Conservation (phyloP, 2,797 vertebrate species). For the Myotis vivesi region DNA sequence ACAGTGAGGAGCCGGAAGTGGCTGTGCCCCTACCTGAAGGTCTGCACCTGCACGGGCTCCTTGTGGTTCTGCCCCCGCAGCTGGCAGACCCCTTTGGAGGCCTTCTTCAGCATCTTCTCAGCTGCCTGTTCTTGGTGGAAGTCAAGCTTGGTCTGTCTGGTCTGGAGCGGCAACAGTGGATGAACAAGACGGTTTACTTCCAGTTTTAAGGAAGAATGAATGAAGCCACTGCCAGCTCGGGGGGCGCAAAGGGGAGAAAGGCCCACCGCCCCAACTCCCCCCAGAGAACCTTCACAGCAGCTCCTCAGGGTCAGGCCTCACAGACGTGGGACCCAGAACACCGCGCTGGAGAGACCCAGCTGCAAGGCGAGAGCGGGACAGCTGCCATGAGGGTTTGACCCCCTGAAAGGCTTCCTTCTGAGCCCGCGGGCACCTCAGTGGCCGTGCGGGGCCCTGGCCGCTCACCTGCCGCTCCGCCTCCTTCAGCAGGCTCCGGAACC, state of each 20-base stretch:
- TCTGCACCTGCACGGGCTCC: slow-evolving; percentile 96
- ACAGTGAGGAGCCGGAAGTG: neutral
- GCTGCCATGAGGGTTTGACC: no score
- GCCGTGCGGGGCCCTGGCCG: neutral
- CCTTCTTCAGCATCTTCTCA: slow-evolving; percentile 96
- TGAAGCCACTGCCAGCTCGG: neutral
- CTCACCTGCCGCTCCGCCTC: slow-evolving; percentile 97
- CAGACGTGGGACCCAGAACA: neutral
- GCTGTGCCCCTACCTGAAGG: slow-evolving; percentile 89
- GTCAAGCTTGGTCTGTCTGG: slow-evolving; percentile 94
- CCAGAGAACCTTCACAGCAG: neutral
- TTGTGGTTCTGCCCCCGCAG: slow-evolving; percentile 96
- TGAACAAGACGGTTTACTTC: neutral
- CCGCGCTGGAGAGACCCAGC: neutral
- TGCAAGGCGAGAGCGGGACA: neutral
- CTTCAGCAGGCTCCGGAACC: slow-evolving; percentile 91
- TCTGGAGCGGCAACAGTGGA: slow-evolving; percentile 82
- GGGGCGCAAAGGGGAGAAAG: neutral
- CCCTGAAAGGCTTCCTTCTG: neutral
- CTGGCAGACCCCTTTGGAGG: slow-evolving; percentile 96
- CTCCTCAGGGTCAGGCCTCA: neutral
- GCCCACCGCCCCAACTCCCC: neutral
- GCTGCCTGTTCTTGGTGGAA: slow-evolving; percentile 95
- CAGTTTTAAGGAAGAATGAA: neutral
- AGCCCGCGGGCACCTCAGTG: neutral